phyloP scores from a whole-genome alignment of 2,113 vertebrate species.

The Macaca nemestrina region DNA sequence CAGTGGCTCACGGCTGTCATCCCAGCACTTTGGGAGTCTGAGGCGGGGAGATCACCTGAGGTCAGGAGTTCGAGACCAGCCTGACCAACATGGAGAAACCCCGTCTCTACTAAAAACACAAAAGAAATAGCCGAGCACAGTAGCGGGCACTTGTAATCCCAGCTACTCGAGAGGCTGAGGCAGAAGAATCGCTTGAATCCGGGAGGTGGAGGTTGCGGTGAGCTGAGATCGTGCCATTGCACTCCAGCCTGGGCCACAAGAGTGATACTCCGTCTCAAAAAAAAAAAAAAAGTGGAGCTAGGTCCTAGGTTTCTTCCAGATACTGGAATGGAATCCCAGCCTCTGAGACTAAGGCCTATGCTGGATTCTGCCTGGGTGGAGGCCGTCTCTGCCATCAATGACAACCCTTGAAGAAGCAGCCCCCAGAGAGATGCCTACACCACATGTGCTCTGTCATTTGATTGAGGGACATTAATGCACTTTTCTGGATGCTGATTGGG shows the following conservation, averaged over 20 bases:
- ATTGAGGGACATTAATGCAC: not conserved
- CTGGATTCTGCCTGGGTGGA: rapidly evolving
- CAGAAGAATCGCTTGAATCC: too few relatives aligned
- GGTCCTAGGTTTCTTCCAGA: not conserved
- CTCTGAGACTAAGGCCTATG: not conserved
- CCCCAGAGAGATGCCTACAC: not conserved
- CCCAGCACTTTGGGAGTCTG: not conserved
- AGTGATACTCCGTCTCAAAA: not conserved
- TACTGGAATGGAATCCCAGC: not conserved
- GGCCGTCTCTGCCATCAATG: not conserved
- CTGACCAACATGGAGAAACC: not conserved
- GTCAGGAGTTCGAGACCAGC: not conserved
- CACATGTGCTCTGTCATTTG: not conserved
- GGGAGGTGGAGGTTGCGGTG: not conserved
- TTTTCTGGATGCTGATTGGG: constrained; percentile 51
- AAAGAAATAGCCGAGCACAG: not conserved
- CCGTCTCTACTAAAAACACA: not conserved
- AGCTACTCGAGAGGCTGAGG: not conserved
- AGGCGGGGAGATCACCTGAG: not conserved
- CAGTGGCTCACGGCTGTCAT: not conserved
- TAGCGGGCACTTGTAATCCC: not conserved
- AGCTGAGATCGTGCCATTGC: not conserved
- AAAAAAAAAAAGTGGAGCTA: not conserved
- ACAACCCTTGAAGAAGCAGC: constrained; percentile 29
- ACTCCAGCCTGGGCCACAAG: not conserved